Conservation (phyloP, 37 sponge, comb jelly and placozoan genomes). For the Hormiphora californensis region DNA sequence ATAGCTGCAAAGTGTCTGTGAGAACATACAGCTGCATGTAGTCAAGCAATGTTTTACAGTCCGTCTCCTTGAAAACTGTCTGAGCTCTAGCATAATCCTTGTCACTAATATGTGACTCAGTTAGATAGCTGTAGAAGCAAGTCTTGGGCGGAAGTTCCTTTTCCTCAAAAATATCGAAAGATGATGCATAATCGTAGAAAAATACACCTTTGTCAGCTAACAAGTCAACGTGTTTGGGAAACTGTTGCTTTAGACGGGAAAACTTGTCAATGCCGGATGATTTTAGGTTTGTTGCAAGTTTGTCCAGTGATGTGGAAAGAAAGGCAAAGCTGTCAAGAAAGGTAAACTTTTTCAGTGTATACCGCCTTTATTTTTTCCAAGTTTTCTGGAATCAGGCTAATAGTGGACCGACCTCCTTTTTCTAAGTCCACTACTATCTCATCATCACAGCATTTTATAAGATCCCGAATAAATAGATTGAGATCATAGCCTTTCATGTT, state of each 20-base stretch:
- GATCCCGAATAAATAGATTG: not conserved
- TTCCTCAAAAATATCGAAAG: not conserved
- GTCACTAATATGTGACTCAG: not conserved
- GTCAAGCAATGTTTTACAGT: slow-evolving; percentile 15
- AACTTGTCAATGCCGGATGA: not conserved
- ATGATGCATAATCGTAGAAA: slow-evolving; percentile 39
- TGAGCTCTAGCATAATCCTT: slow-evolving; percentile 13
- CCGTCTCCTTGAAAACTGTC: not conserved
- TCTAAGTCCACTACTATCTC: too few species aligned
- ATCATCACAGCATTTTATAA: not conserved
- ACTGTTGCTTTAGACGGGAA: not conserved
- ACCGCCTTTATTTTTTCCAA: slow-evolving; percentile 15
- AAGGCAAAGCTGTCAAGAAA: slow-evolving; percentile 38
- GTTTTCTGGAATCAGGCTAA: not conserved
- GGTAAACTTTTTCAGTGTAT: slow-evolving; percentile 14
- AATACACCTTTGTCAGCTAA: slow-evolving; percentile 12
- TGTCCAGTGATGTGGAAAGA: not conserved
- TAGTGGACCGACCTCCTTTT: too few species aligned
- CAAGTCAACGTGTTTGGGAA: not conserved
- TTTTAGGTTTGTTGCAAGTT: not conserved
- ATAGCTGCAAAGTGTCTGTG: slow-evolving; percentile 9
- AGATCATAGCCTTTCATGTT: slow-evolving; percentile 12
- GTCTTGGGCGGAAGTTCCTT: slow-evolving; percentile 5
- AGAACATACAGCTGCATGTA: slow-evolving; percentile 36
- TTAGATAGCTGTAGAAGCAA: not conserved